A percentile compares a stretch with the other conserved stretches of the same genome.
Evolutionary conservation across 2,113 vertebrate species (phyloP).

Genomic region (Spheniscus mendiculus): DNA sequence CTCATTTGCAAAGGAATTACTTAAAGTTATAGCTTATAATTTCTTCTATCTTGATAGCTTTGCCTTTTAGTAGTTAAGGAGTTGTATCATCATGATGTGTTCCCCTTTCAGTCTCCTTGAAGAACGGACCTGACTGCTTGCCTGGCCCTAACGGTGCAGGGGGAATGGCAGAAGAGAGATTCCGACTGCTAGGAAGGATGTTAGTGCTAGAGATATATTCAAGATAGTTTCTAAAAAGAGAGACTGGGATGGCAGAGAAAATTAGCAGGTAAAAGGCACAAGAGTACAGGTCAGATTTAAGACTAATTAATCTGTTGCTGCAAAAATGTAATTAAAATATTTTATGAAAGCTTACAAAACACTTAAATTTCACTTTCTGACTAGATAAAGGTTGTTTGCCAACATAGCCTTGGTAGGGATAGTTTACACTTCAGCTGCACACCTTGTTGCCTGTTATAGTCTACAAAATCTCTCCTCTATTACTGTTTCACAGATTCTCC

Average conservation of each 20-base stretch:
- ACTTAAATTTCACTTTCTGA: neutral
- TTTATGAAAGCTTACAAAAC: neutral
- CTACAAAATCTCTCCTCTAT: neutral
- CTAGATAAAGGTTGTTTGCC: neutral
- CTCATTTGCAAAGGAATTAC: neutral
- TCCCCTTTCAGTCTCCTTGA: neutral
- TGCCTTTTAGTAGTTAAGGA: neutral
- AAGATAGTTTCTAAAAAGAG: fast-evolving
- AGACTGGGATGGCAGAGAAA: neutral
- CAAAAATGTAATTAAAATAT: neutral
- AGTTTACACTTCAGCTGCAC: neutral
- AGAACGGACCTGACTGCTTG: neutral
- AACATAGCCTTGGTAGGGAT: neutral
- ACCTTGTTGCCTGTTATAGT: neutral
- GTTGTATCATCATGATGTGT: neutral
- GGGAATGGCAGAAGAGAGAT: neutral
- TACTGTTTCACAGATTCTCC: neutral
- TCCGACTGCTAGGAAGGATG: fast-evolving
- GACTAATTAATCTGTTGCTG: neutral
- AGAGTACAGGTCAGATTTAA: neutral
- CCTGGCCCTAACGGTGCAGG: neutral
- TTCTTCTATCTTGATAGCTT: neutral
- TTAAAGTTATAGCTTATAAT: neutral
- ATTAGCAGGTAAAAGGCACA: neutral
- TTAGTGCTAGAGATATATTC: neutral